Evolutionary conservation across 2,888 invertebrate species (phyloP).

Genomic region (Acanthococcus lagerstroemiae): DNA sequence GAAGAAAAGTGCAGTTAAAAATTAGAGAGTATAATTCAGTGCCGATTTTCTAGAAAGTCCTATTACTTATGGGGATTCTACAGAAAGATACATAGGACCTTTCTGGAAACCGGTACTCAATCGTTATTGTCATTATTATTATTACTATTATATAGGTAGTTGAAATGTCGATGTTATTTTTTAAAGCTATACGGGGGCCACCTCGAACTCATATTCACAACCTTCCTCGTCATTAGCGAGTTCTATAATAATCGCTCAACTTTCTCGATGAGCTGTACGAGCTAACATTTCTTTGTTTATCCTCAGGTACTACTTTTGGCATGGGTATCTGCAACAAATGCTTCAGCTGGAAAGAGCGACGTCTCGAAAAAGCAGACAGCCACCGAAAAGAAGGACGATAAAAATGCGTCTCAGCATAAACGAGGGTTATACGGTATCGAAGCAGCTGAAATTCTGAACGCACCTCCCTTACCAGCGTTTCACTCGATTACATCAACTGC

Average conservation of each 20-base stretch:
- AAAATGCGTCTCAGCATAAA: slow-evolving; percentile 9
- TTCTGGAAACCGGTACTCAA: no score
- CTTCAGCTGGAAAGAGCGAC: background rate
- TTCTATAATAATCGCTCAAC: no score
- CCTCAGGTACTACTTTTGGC: background rate
- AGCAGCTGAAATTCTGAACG: slow-evolving; percentile 2
- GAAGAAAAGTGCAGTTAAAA: no score
- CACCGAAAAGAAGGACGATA: background rate
- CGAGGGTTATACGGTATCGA: slow-evolving; percentile 17
- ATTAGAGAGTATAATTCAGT: no score
- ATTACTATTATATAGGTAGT: no score
- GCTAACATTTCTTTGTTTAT: background rate
- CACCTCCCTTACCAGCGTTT: slow-evolving; percentile 19
- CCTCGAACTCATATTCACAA: background rate
- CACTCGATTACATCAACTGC: background rate
- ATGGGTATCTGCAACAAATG: background rate
- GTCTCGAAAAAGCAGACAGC: background rate
- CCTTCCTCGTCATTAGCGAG: no score
- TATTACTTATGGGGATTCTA: no score
- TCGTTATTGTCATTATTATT: no score
- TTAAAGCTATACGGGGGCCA: background rate
- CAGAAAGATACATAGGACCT: no score
- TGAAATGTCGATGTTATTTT: no score
- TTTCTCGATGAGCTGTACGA: no score
- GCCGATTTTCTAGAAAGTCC: no score